Evolutionary conservation across 2,113 vertebrate genomes (phyloP).

Genomic region (Pelecanus crispus): DNA sequence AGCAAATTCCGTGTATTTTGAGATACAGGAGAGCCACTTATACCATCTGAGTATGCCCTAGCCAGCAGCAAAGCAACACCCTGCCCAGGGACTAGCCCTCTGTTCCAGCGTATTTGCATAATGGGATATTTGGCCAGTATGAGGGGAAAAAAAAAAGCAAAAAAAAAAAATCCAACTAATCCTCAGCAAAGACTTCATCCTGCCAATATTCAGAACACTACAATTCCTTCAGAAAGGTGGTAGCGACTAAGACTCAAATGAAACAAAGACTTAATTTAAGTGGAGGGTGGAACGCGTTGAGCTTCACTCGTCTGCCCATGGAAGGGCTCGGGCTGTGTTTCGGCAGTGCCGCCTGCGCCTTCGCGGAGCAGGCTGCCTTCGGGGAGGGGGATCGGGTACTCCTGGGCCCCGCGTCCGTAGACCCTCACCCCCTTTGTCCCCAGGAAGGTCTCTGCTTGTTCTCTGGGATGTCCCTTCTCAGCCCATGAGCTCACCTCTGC

Average conservation of each 20-base stretch:
- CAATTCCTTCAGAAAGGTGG: not conserved
- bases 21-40: not conserved
- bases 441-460: not conserved
- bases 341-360: not conserved
- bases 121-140: not conserved
- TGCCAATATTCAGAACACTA: not conserved
- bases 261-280: not conserved
- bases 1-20: not conserved
- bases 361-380: not conserved
- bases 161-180: too few relatives aligned
- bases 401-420: too few relatives aligned
- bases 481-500: not conserved
- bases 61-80: not conserved
- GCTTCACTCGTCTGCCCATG: accelerated
- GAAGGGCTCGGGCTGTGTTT: not conserved
- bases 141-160: too few relatives aligned
- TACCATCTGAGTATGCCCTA: not conserved
- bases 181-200: not conserved
- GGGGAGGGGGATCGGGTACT: not conserved
- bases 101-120: not conserved
- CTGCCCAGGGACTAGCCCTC: not conserved
- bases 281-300: not conserved
- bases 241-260: not conserved
- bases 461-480: not conserved
- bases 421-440: not conserved